Base-by-base conservation (phyloP, 2,113 vertebrate species). In the Oreochromis niloticus region DNA sequence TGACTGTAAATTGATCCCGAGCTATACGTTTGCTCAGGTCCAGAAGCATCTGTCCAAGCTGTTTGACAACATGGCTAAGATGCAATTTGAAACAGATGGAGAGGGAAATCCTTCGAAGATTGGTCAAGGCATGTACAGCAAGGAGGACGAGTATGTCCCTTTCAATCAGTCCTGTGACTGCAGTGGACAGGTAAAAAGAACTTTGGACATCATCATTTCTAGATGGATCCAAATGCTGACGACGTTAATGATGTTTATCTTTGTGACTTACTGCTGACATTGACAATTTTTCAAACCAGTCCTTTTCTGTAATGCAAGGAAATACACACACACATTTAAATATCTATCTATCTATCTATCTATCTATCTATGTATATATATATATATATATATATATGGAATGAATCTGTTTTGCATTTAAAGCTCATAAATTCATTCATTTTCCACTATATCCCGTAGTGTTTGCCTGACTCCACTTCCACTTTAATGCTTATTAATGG, bases 31-130 rank as follows among this genome's bases (percentile, higher is more conserved):
- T 92, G 85, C 66, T 36, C 87, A 99, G 99, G 98, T 98, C 91
- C 98, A 99, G 81, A 97, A 94, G 41, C 99, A 99, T 93, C 97
- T 99, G 88, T 96, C 98, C 85, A 99, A 99, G 93, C 97, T 99
- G 73, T 99, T 99, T 86, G 98, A 99, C 97, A 99, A 96, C 90
- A 97, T 97, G 95, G 96, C 97, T 11, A 98, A 95, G 94, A 95
- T 99, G 97, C 93, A 93, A 52, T 99, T 99, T 93, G 95, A 97
- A 89, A 56, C 91, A 16, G 97, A 98, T 3, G 87, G 90, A 48
- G 95, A 95, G 30, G 95, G 96, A 24, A 96, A 94, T 10, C 90
- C 93, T 56, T 96, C 96, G 4, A 97, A 97, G 86, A 94, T 55
- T 4, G 97, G 95, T 7, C 89, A 98, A 71, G 99, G 99, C 84